Percentiles rank a stretch among this genome's conserved stretches.
Conservation (phyloP, 1,140 invertebrate genomes). For the Heliconius himera region DNA sequence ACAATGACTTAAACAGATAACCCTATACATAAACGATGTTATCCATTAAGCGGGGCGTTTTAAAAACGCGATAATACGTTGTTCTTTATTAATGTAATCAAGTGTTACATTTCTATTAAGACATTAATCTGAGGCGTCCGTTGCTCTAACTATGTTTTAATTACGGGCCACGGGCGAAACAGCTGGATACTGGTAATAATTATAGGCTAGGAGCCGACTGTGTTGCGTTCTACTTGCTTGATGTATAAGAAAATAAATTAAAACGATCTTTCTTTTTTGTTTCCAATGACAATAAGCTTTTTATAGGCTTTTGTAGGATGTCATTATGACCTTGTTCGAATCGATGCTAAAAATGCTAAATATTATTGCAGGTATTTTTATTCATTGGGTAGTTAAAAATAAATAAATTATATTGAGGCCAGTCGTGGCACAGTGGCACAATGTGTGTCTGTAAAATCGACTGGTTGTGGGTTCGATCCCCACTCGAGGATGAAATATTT, state of each 20-base stretch:
- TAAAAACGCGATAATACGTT: constrained; percentile 61
- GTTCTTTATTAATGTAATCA: constrained; percentile 68
- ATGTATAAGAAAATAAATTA: not conserved
- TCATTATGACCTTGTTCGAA: not conserved
- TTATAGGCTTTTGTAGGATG: not conserved
- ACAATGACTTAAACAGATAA: not conserved
- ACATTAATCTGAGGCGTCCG: constrained; percentile 70
- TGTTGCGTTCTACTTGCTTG: constrained; percentile 34
- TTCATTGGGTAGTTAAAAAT: not conserved
- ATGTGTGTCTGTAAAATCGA: too few relatives aligned
- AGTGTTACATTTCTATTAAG: constrained; percentile 74
- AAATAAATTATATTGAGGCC: too few relatives aligned
- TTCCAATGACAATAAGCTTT: not conserved
- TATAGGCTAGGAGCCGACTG: constrained; percentile 58
- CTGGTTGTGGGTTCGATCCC: too few relatives aligned
- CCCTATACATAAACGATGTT: constrained; percentile 46
- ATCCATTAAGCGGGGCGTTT: constrained; percentile 57
- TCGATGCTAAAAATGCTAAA: not conserved
- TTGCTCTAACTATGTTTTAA: constrained; percentile 76
- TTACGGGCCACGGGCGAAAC: constrained; percentile 65
- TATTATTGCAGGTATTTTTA: not conserved
- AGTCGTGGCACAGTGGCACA: too few relatives aligned
- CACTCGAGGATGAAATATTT: too few relatives aligned
- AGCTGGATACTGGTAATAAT: constrained; percentile 69
- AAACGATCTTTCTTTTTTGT: not conserved